Evolutionary conservation across 1,140 invertebrate species (phyloP).

Genomic region (Hycleus phaleratus): DNA sequence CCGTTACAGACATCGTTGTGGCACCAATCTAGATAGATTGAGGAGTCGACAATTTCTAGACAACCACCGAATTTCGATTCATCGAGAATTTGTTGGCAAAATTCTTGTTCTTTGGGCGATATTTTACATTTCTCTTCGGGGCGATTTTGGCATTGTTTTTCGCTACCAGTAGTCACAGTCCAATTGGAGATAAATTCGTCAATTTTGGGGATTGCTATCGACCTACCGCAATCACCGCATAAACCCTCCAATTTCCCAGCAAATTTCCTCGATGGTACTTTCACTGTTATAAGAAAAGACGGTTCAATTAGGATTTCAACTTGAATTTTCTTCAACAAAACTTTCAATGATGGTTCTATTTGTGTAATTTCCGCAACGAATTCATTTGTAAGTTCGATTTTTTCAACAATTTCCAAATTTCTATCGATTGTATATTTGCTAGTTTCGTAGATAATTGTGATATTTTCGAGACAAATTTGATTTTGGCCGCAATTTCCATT

Average conservation of each 20-base stretch:
- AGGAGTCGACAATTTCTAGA: constrained; percentile 61
- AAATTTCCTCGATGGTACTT: constrained; percentile 63
- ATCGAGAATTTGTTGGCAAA: constrained; percentile 57
- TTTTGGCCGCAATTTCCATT: constrained; percentile 48
- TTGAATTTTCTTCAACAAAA: constrained; percentile 41
- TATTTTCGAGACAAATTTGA: constrained; percentile 50
- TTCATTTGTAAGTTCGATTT: constrained; percentile 35
- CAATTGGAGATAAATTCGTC: constrained; percentile 56
- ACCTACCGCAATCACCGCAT: constrained; percentile 68
- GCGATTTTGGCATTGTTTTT: constrained; percentile 24
- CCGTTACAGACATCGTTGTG: constrained; percentile 56
- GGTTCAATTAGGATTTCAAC: constrained; percentile 41
- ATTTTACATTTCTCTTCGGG: constrained; percentile 45
- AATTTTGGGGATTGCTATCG: constrained; percentile 42
- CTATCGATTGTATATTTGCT: constrained; percentile 40
- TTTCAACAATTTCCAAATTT: constrained; percentile 30
- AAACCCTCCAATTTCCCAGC: constrained; percentile 65
- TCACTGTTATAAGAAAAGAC: constrained; percentile 42
- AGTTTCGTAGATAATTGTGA: constrained; percentile 58
- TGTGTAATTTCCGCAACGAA: constrained; percentile 35
- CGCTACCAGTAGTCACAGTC: constrained; percentile 28
- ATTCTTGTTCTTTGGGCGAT: constrained; percentile 47
- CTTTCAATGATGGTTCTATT: constrained; percentile 35
- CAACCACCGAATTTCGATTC: constrained; percentile 58
- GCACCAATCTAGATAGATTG: constrained; percentile 58